Evolutionary conservation across 2,888 invertebrate genomes (phyloP).

Genomic region (Caenorhabditis japonica): DNA sequence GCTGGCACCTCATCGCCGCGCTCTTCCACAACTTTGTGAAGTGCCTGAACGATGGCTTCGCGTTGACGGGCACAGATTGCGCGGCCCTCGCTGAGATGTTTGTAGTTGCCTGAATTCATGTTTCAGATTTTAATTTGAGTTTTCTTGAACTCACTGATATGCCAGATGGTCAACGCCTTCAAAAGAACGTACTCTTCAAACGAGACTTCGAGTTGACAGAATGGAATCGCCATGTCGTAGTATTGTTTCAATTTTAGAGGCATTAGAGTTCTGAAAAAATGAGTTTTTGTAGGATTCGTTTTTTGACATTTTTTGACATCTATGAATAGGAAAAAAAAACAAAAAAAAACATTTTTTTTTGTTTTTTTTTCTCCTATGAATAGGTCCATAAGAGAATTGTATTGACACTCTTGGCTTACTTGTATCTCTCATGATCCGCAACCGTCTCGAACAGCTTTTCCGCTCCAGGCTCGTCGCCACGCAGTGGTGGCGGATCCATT

Average conservation of each 20-base stretch:
- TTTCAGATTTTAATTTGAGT: no score
- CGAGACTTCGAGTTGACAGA: constrained; percentile 50
- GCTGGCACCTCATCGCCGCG: constrained; percentile 53
- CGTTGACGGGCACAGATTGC: constrained; percentile 56
- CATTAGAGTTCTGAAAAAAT: constrained; percentile 62
- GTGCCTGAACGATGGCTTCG: constrained; percentile 52
- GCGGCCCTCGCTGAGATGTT: constrained; percentile 49
- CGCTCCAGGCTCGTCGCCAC: constrained; percentile 55
- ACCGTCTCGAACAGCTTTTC: constrained; percentile 29
- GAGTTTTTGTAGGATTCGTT: no score
- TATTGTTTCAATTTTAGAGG: constrained; percentile 60
- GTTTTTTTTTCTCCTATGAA: no score
- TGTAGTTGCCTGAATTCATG: constrained; percentile 47
- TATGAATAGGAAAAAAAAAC: no score
- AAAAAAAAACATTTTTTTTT: no score
- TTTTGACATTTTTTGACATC: no score
- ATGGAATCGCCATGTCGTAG: constrained; percentile 55
- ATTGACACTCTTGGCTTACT: no score
- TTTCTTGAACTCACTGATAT: constrained; percentile 48
- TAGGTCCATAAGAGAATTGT: no score
- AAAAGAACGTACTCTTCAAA: constrained; percentile 62
- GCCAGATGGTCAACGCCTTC: constrained; percentile 64
- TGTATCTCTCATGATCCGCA: constrained; percentile 58
- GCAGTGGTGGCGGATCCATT: constrained; percentile 56
- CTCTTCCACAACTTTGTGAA: constrained; percentile 61